Conservation (phyloP, 2,888 invertebrate species). For the Ptycholaimellus sp. region DNA sequence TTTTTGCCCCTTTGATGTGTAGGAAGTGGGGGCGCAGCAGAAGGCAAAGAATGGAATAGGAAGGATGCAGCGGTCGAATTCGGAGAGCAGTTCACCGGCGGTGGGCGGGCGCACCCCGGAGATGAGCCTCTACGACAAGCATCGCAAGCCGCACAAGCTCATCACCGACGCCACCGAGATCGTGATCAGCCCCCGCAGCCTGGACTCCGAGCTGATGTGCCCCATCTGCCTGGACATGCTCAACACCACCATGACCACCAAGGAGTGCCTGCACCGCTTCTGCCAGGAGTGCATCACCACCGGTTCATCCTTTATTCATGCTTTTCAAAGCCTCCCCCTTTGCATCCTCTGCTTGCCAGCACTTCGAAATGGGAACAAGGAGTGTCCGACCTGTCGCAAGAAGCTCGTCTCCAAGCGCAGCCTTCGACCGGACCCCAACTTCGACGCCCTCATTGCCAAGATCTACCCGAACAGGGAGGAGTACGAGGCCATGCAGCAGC, state of each 20-base stretch:
- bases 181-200: conserved; percentile 32
- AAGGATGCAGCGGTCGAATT: too few species aligned
- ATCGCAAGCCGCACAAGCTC: conserved; percentile 78
- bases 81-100: too few species aligned
- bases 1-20: too few species aligned
- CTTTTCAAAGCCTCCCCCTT: too few species aligned
- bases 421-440: conserved; percentile 82
- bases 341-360: too few species aligned
- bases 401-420: conserved; percentile 90
- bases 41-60: too few species aligned
- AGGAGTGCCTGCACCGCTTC: conserved; percentile 92
- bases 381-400: conserved; percentile 93
- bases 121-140: conserved; percentile 73
- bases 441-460: conserved; percentile 82
- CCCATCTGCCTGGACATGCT: conserved; percentile 81
- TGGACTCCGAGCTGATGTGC: conserved; percentile 58
- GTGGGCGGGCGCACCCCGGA: conserved; percentile 42
- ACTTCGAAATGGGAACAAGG: conserved; percentile 91
- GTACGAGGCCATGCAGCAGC: conserved; percentile 76
- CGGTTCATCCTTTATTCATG: too few species aligned
- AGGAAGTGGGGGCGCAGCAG: too few species aligned
- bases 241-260: conserved; percentile 97
- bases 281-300: conserved; percentile 97
- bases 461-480: conserved; percentile 44
- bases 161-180: conserved; percentile 81